Evolutionary conservation across 2,113 vertebrate genomes (phyloP).

Genomic region (Cyanoderma ruficeps): DNA sequence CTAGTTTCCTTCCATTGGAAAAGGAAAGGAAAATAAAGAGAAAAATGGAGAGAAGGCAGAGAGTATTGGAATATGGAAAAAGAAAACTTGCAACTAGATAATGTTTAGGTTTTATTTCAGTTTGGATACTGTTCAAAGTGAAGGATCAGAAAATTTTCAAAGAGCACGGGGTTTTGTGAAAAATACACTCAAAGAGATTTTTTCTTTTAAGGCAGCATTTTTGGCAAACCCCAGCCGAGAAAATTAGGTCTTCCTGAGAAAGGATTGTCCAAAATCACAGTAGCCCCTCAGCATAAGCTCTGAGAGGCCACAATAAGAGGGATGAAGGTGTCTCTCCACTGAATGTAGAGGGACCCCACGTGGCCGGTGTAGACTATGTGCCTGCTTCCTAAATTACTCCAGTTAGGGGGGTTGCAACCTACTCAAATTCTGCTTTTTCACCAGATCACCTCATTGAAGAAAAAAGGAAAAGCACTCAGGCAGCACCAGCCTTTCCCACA

Average conservation of each 20-base stretch:
- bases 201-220: not conserved
- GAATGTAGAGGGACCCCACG: constrained; percentile 59
- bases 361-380: constrained; percentile 24
- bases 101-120: not conserved
- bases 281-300: not conserved
- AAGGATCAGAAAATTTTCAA: not conserved
- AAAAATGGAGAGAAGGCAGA: not conserved
- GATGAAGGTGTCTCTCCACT: constrained; percentile 18
- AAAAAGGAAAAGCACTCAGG: not conserved
- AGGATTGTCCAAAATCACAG: not conserved
- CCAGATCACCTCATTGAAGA: not conserved
- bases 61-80: not conserved
- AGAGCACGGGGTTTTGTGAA: not conserved
- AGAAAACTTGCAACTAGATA: not conserved
- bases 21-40: not conserved
- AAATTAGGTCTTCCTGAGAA: not conserved
- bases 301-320: not conserved
- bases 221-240: not conserved
- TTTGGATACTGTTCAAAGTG: not conserved
- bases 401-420: not conserved
- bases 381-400: not conserved
- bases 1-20: not conserved
- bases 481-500: not conserved
- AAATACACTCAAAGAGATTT: not conserved
- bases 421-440: not conserved